Conservation (phyloP, 2,888 invertebrate genomes). For the Dexiosoma caninum region DNA sequence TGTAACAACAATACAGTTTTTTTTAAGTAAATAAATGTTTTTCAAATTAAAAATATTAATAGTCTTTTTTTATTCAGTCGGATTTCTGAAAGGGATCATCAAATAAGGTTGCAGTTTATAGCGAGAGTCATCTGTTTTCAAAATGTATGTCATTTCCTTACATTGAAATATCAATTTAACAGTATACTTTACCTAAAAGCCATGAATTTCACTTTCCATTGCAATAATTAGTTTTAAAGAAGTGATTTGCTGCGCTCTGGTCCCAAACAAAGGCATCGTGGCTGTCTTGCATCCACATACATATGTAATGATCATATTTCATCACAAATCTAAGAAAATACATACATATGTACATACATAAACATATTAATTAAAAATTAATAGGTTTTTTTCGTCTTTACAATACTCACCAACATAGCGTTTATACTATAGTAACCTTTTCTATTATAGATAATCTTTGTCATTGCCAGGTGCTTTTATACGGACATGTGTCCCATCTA, state of each 20-base stretch:
- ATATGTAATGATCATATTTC: background rate
- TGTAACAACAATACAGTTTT: no score
- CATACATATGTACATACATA: background rate
- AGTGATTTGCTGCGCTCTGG: background rate
- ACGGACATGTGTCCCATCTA: conserved; percentile 12
- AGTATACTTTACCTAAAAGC: background rate
- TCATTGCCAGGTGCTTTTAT: background rate
- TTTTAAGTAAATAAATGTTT: no score
- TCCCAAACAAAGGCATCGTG: conserved; percentile 1
- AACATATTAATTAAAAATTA: background rate
- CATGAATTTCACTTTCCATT: background rate
- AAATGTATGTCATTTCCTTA: no score
- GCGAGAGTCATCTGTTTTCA: no score
- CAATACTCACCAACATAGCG: background rate
- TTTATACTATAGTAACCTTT: background rate
- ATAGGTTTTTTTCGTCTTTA: no score
- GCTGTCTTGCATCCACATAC: background rate
- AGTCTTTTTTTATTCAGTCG: no score
- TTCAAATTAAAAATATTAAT: no score
- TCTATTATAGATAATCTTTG: no score
- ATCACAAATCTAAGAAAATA: background rate
- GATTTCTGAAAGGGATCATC: no score
- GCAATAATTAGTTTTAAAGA: background rate
- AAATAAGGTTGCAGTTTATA: no score
- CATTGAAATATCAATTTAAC: no score